A percentile compares a stretch with the other conserved stretches of the same genome.
phyloP scores from a whole-genome alignment of 37 sponge, comb jelly and placozoan genomes.

The Halichondria panicea region DNA sequence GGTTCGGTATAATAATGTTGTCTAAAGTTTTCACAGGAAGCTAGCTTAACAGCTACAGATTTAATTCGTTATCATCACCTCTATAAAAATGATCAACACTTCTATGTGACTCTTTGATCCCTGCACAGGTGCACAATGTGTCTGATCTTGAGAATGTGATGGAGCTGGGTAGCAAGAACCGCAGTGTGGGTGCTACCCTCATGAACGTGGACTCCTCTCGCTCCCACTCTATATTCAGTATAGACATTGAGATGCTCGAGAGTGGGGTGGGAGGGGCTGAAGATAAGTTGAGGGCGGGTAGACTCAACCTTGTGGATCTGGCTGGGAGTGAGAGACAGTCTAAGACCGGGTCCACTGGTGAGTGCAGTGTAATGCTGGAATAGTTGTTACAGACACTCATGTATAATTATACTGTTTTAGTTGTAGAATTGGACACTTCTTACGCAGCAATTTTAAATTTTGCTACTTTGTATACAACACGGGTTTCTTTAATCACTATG shows the following conservation, averaged over 20 bases:
- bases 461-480: neutral
- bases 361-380: too few species aligned
- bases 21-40: neutral
- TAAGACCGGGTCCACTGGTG: conserved; percentile 94
- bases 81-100: neutral
- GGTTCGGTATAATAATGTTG: neutral
- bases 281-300: conserved; percentile 69
- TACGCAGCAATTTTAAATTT: neutral
- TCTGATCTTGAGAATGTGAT: conserved; percentile 78
- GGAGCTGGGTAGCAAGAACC: conserved; percentile 87
- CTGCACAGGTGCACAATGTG: conserved; percentile 42
- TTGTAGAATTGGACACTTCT: too few species aligned
- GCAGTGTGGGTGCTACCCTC: conserved; percentile 94
- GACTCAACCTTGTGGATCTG: conserved; percentile 95
- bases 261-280: conserved; percentile 33
- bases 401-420: too few species aligned
- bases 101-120: neutral
- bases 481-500: conserved; percentile 1
- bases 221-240: conserved; percentile 97
- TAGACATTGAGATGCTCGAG: conserved; percentile 84
- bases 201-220: conserved; percentile 99
- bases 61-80: neutral
- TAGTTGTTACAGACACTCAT: too few species aligned
- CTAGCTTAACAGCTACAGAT: too few species aligned
- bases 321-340: conserved; percentile 96